phyloP scores from a whole-genome alignment of 2,113 vertebrate genomes.

The Glareola pratincola region DNA sequence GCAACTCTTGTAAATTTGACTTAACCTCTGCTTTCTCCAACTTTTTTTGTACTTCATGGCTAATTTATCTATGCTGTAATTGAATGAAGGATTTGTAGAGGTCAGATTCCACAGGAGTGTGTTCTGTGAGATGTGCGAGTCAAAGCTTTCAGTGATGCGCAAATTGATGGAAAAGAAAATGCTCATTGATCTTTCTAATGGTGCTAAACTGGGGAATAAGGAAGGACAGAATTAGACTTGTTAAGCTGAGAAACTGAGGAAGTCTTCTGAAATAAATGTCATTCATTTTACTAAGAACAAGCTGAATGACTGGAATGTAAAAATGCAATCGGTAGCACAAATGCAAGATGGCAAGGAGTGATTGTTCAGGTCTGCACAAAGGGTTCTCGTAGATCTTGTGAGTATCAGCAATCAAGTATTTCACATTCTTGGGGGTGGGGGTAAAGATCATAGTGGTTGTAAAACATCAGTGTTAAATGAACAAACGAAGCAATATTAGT shows the following conservation, averaged over 20 bases:
- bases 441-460: not conserved
- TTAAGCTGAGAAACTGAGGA: not conserved
- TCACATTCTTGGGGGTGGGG: not conserved
- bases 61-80: not conserved
- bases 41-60: not conserved
- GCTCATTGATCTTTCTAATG: not conserved
- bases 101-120: not conserved
- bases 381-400: not conserved
- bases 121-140: rapidly evolving
- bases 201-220: not conserved
- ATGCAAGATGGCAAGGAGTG: not conserved
- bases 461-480: not conserved
- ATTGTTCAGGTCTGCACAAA: not conserved
- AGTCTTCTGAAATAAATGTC: not conserved
- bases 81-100: not conserved
- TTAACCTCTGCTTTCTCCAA: not conserved
- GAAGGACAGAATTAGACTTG: not conserved
- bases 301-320: not conserved
- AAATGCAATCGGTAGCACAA: not conserved
- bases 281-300: not conserved
- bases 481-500: not conserved
- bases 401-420: not conserved
- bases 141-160: not conserved
- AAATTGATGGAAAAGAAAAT: not conserved
- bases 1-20: not conserved